A percentile compares a stretch with the other conserved stretches of the same genome.
Evolutionary conservation across 1,140 invertebrate species (phyloP).

Genomic region (Macrotrachela quadricornifera): DNA sequence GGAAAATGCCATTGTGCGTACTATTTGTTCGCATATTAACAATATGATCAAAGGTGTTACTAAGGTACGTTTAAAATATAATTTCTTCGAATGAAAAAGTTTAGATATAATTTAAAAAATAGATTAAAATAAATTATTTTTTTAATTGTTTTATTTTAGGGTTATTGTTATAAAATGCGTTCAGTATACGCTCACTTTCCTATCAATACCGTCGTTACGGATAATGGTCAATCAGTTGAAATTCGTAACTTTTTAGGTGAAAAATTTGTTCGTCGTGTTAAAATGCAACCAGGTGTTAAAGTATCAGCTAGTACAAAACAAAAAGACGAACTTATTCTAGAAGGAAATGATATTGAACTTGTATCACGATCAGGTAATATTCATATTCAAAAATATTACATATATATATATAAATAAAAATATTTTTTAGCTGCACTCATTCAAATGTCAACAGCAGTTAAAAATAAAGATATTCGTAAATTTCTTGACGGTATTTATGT

Average conservation of each 20-base stretch:
- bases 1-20: constrained; percentile 85
- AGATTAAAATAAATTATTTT: too few relatives aligned
- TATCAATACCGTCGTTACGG: constrained; percentile 91
- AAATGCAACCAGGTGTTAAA: constrained; percentile 81
- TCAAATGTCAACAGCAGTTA: constrained; percentile 91
- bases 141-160: constrained; percentile 36
- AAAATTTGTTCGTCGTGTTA: constrained; percentile 78
- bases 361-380: constrained; percentile 71
- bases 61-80: constrained; percentile 35
- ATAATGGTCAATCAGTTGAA: constrained; percentile 33
- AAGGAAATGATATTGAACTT: constrained; percentile 90
- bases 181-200: constrained; percentile 99
- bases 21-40: constrained; percentile 90
- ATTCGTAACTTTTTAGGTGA: constrained; percentile 98
- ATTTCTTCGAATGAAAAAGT: not conserved
- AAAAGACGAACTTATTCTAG: constrained; percentile 88
- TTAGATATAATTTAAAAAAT: too few relatives aligned
- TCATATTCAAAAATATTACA: constrained; percentile 5
- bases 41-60: constrained; percentile 89
- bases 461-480: constrained; percentile 98
- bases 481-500: constrained; percentile 99
- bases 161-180: constrained; percentile 98
- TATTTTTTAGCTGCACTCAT: constrained; percentile 82
- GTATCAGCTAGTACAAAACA: constrained; percentile 71
- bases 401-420: too few relatives aligned